Evolutionary conservation across 2,888 invertebrate species (phyloP).

Genomic region (Sphaerophoria taeniata): DNA sequence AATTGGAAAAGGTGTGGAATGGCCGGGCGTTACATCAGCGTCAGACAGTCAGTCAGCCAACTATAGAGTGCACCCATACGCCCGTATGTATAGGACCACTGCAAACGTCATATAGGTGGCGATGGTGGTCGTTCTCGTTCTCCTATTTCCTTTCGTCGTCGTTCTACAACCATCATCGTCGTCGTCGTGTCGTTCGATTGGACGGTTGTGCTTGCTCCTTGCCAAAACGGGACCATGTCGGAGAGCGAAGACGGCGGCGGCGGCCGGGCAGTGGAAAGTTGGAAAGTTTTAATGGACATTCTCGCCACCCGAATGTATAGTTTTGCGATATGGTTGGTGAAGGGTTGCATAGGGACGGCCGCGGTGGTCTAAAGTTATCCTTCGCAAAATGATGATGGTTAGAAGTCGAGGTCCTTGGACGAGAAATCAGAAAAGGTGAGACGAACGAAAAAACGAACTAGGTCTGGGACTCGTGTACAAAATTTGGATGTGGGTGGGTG

Average conservation of each 20-base stretch:
- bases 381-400: conserved; percentile 52
- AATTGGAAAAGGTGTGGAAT: conserved; percentile 75
- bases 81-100: conserved; percentile 23
- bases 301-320: conserved; percentile 66
- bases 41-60: conserved; percentile 51
- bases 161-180: conserved; percentile 13
- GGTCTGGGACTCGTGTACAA: conserved; percentile 40
- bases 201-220: conserved; percentile 19
- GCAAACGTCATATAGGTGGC: conserved; percentile 59
- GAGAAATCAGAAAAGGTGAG: conserved; percentile 44
- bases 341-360: not conserved
- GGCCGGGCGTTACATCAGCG: conserved; percentile 69
- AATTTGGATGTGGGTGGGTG: conserved; percentile 64
- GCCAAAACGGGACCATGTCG: conserved; percentile 6
- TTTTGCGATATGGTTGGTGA: conserved; percentile 21
- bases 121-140: conserved; percentile 13
- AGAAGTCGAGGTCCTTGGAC: conserved; percentile 22
- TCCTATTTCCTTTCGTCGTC: conserved; percentile 33
- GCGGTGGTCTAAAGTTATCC: conserved; percentile 46
- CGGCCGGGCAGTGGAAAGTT: conserved; percentile 42
- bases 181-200: conserved; percentile 53
- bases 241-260: conserved; percentile 40
- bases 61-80: conserved; percentile 28
- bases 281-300: conserved; percentile 74
- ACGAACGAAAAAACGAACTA: conserved; percentile 32